Evolutionary conservation across 2,797 vertebrate genomes (phyloP).

Genomic region (Pyrocephalus nanus): DNA sequence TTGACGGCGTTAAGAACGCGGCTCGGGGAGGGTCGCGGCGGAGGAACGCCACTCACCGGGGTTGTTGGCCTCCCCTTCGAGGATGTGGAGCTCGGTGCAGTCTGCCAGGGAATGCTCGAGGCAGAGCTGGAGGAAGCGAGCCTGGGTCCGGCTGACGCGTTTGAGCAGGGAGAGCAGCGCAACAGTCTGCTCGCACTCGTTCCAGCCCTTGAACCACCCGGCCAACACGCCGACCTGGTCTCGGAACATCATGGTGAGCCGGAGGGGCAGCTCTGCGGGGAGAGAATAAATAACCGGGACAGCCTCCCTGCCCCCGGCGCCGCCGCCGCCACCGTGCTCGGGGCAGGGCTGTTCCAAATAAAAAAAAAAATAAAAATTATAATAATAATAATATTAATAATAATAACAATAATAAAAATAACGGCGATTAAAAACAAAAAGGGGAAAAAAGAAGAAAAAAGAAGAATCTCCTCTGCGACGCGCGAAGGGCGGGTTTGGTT

Average conservation of each 20-base stretch:
- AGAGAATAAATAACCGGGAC: constrained; percentile 17
- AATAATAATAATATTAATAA: background rate
- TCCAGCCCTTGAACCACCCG: constrained; percentile 99
- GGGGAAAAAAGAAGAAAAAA: background rate
- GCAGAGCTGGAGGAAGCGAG: constrained; percentile 97
- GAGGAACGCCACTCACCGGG: constrained; percentile 81
- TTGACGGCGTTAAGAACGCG: background rate
- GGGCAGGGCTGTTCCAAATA: background rate
- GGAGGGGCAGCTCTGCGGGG: background rate
- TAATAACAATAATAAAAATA: background rate
- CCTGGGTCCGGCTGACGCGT: constrained; percentile 94
- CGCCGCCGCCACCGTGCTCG: background rate
- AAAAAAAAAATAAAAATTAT: background rate
- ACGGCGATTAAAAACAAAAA: background rate
- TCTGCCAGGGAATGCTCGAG: constrained; percentile 95
- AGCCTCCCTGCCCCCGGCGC: background rate
- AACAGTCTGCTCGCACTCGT: constrained; percentile 99
- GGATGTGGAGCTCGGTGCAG: constrained; percentile 92
- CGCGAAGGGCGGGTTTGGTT: constrained; percentile 11
- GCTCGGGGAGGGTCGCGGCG: background rate
- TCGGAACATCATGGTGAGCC: constrained; percentile 94
- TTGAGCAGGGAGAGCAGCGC: constrained; percentile 94
- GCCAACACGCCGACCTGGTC: constrained; percentile 97
- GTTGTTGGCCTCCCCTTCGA: constrained; percentile 95
- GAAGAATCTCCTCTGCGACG: background rate